Base-by-base conservation (phyloP, 2,888 invertebrate species). In the Sympetrum striolatum region DNA sequence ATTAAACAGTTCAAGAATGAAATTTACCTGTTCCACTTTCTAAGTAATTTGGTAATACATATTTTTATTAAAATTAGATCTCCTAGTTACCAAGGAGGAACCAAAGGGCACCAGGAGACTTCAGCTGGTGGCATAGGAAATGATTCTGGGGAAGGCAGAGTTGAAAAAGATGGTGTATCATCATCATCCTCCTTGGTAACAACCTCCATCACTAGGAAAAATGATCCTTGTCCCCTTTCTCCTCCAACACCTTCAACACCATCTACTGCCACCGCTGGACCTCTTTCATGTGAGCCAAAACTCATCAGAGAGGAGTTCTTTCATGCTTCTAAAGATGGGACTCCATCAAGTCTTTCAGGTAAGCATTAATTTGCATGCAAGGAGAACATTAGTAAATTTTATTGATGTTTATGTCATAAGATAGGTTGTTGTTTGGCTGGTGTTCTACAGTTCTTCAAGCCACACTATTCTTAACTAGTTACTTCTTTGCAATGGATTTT, bases 341-440 rank as follows among this genome's bases (percentile, higher is more conserved):
- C 94, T 90, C 93, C 95, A 5, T 95, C 95, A 81, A 96, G 96
- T 92, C 95, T 96, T 81, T 96, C 96, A 91, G 96, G 96, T 95
- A 92, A 37, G 64, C n/a, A n/a, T n/a, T n/a, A n/a, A n/a, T n/a
- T n/a, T 53, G 18, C 12, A 12, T 48, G 10, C 12, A 2, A 48
- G 48, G 12, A 14, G 12, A 48, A 48, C 1, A 48, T 48, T 48
- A 8, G 12, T 48, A 15, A 48, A 48, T 48, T 5, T 15, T 48
- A 10, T 14, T 10, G 48, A 8, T 48, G 4, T 1, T n/a, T n/a
- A n/a, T n/a, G n/a, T n/a, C n/a, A n/a, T n/a, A n/a, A n/a, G n/a
- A n/a, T n/a, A n/a, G n/a, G n/a, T n/a, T n/a, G n/a, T n/a, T n/a
- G n/a, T n/a, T n/a, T n/a, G n/a, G n/a, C n/a, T n/a, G n/a, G n/a